Evolutionary conservation across 2,888 invertebrate genomes (phyloP), one percentile per base, ranked within the genome.

Genomic region (Xestia c-nigrum): DNA sequence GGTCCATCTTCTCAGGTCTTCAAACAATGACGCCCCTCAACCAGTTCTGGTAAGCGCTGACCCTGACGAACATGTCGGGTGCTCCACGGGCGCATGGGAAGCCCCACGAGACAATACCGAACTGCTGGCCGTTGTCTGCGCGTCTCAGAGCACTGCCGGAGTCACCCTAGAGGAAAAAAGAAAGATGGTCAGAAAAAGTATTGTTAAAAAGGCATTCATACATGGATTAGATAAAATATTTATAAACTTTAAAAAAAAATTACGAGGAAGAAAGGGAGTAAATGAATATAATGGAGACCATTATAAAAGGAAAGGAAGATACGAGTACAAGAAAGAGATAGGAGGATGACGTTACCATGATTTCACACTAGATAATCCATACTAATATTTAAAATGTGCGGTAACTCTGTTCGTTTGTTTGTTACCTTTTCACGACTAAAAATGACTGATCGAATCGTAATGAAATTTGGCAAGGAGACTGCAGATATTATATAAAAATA

Each of bases 41-140:
- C 91, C 91, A 94, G 78, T 76, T 46, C 19, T 76, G 66, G 89
- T 80, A 93, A 21, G 85, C 89, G 72, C 91, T 90, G 78, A 93
- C 9, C 21, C 94, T 84, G 19, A 87, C 93, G 87, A 91, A 93
- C 81, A 95, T 89, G 81, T 95, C 95, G 0, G 95, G 95, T 0
- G 91, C 92, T 1, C 93, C 94, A 4, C 78, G 88, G 0, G 94
- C 95, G 86, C 95, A 95, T 0, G 94, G 92, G 87, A 93, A 90
- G 74, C 95, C 95, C 95, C 95, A 95, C 0, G 95, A 95, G 6
- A 95, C 95, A 5, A 95, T 61, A 16, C 94, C 95, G 67, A 94
- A 68, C 81, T 94, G 94, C 3, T 83, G 71, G 0, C 89, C 84
- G n/a, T 72, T 81, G 59, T 81, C 82, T 0, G 6, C 31, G 19